A percentile compares a stretch with the other conserved stretches of the same genome.
Conservation (phyloP, 2,113 vertebrate species). For the Pelecanus crispus region DNA sequence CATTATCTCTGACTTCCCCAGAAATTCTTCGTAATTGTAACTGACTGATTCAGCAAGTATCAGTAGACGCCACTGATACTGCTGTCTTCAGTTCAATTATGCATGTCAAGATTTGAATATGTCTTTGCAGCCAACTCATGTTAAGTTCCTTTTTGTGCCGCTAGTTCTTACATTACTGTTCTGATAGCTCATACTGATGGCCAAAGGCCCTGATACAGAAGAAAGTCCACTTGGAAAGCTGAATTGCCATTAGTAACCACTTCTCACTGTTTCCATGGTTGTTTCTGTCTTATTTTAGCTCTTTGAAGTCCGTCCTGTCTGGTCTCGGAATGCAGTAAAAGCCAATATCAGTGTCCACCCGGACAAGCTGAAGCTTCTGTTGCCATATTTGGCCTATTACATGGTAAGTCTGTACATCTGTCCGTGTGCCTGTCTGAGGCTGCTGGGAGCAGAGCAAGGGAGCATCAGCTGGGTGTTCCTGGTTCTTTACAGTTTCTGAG, state of each 20-base stretch:
- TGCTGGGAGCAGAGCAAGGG: background rate
- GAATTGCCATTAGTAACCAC: background rate
- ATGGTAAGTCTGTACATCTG: constrained; percentile 77
- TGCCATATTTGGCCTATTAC: constrained; percentile 89
- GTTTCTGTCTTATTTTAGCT: constrained; percentile 70
- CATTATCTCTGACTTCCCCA: background rate
- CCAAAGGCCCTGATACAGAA: background rate
- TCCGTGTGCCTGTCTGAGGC: background rate
- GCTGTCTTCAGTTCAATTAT: background rate
- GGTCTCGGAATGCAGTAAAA: constrained; percentile 92
- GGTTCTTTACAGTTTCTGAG: background rate
- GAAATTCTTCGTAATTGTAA: background rate
- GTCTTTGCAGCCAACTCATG: background rate
- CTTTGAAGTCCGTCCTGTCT: constrained; percentile 87
- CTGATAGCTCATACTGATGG: background rate
- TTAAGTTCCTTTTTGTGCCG: background rate
- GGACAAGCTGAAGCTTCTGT: constrained; percentile 91
- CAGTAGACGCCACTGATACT: background rate
- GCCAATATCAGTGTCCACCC: constrained; percentile 90
- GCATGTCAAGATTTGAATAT: background rate
- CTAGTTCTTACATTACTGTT: background rate
- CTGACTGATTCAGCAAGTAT: background rate
- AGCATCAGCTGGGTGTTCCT: background rate
- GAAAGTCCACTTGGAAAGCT: background rate
- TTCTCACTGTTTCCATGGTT: background rate